Evolutionary conservation across 1,140 invertebrate species (phyloP), one percentile per base, ranked within the genome.

Genomic region (Diabrotica virgifera): DNA sequence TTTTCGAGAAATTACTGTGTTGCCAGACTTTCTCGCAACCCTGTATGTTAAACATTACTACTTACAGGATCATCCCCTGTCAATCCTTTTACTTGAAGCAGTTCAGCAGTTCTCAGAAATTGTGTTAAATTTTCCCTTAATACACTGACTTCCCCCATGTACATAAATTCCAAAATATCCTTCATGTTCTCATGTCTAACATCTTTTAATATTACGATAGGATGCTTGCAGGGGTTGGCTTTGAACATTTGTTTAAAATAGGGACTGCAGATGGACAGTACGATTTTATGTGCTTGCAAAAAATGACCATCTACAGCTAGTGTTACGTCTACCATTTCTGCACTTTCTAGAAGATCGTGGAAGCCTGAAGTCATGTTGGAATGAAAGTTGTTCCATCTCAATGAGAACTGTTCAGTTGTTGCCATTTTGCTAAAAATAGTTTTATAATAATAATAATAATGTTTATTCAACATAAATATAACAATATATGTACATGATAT

Each of bases 121-220:
- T 90, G 89, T 70, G 92, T 86, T 71, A 96, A 80, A 74, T 95
- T 92, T 65, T 92, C 91, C 78, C 95, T 90, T 68, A 92, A 89
- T 60, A 96, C 92, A 78, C 94, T 95, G 7, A 96, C 93, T 81
- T 95, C 93, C 62, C 94, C 94, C 77, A 88, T 85, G 76, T 94
- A 94, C 87, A 93, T 92, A 77, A 92, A 93, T 76, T 91, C 88
- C 66, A 93, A 80, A 40, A 94, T 84, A 67, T 90, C 89, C 71
- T 88, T 86, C 63, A 94, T 81, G 78, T 93, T 89, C 71, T 88
- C 86, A 71, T 87, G 89, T 37, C 86, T 84, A 11, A 93, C 88
- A 84, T 92, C 90, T 74, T 90, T 87, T 71, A 93, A 81, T 69
- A 92, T 90, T 62, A 93, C 89, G 74, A 93, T 90, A 5, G 91